These are phyloP conservation scores for Margarornis squamiger DNA, from an alignment of 2,797 vertebrate genomes.

Conservation along the genomic window DNA sequence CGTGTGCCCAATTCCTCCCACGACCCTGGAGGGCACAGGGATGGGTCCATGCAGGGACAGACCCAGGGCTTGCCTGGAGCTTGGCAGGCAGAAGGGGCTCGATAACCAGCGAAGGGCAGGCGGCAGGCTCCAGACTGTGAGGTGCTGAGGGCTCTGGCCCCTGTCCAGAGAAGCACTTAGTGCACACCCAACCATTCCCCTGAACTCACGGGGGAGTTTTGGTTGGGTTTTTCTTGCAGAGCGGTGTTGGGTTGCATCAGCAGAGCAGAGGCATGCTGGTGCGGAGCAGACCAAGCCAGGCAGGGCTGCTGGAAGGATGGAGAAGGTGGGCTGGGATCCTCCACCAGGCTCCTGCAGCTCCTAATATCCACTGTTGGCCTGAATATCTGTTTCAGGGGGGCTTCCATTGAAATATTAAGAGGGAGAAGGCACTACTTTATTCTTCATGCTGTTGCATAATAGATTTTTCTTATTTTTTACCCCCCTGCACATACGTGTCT, in stretches of 20 bases:
- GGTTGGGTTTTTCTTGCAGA: accelerated
- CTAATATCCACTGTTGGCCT: accelerated
- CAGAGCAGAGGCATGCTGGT: background rate
- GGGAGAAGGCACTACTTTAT: background rate
- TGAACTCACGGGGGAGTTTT: background rate
- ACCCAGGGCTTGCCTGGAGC: accelerated
- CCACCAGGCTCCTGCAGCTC: background rate
- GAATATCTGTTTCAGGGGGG: accelerated
- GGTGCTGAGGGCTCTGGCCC: constrained; percentile 31
- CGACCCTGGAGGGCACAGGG: accelerated
- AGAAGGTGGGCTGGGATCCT: background rate
- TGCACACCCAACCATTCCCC: accelerated
- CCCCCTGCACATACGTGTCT: accelerated
- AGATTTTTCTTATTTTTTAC: background rate
- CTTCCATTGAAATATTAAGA: accelerated
- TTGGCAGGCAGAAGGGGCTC: background rate
- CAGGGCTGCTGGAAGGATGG: background rate
- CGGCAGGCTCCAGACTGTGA: background rate
- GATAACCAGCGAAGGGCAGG: background rate
- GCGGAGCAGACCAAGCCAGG: background rate
- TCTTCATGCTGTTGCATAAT: background rate
- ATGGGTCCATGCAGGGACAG: accelerated
- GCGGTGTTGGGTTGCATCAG: background rate
- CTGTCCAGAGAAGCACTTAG: constrained; percentile 4
- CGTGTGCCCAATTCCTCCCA: accelerated